Conservation (phyloP, 2,113 vertebrate genomes). For the Setophaga coronata region DNA sequence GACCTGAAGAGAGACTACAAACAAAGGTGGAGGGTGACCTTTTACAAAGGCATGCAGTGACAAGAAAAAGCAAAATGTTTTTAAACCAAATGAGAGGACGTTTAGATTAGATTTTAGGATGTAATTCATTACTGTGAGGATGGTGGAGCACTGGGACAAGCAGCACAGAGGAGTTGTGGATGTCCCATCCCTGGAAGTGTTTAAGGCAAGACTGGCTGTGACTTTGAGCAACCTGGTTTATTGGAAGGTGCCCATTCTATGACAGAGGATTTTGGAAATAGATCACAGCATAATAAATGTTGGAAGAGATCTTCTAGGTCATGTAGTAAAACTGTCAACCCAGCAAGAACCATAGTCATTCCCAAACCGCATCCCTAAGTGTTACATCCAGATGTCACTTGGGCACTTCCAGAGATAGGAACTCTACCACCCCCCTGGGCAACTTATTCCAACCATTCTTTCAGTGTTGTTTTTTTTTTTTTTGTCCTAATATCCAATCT, state of each 20-base stretch:
- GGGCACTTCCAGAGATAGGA: neutral
- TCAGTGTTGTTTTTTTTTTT: neutral
- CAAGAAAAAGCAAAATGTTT: neutral
- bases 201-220: neutral
- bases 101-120: neutral
- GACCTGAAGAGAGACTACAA: neutral
- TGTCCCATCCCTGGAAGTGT: neutral
- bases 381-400: neutral
- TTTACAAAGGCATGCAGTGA: neutral
- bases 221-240: neutral
- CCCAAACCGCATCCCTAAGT: neutral
- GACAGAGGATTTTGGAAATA: neutral
- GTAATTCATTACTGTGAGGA: neutral
- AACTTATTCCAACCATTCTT: neutral
- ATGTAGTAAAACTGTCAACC: neutral
- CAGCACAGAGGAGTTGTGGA: neutral
- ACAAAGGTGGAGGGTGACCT: neutral
- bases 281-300: neutral
- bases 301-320: neutral
- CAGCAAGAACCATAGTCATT: neutral
- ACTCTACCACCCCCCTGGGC: fast-evolving
- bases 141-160: neutral
- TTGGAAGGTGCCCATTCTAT: neutral
- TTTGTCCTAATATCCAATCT: neutral
- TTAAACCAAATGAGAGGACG: neutral